Base-by-base conservation (phyloP, 1,140 invertebrate genomes). In the Stegodyphus dumicola region DNA sequence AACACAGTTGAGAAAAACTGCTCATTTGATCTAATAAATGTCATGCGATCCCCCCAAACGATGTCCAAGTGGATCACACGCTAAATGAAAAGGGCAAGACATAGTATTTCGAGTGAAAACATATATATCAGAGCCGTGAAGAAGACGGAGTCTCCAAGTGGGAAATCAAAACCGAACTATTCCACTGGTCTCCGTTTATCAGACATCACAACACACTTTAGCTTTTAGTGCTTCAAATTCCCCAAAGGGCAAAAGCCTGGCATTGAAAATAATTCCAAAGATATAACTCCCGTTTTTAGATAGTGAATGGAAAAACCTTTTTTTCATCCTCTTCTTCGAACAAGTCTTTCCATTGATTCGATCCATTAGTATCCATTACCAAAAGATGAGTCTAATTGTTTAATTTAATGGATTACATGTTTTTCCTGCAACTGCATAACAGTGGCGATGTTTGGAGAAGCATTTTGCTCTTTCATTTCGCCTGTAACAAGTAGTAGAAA, bases 151-250 rank as follows among this genome's bases (percentile, higher is more conserved):
- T 71, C 51, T 75, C 80, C 60, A 83, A 83, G 60, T 83, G 60
- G 80, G 60, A 83, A 83, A 83, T 83, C 80, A 83, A 75, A 83
- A 83, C 80, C 78, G 6, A 56, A 64, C 18, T 54, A 71, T 67
- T 71, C 67, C 15, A 53, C 70, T 52, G 56, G 49, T 33, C 71
- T 33, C 66, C 80, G 75, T 71, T 83, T 75, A 83, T 83, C 80
- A 83, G 80, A 83, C 80, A 83, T 66, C 70, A 54, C 71, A 66
- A 83, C 80, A 83, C 80, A 83, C 80, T 83, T 83, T 75, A 75
- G 80, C 80, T 83, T 83, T 83, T 83, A 83, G 80, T 75, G 80
- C 71, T 75, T 66, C 49, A 66, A 83, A 83, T 66, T 75, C 71
- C 78, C 80, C 54, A 83, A 74, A 74, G 80, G 69, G 54, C 56